phyloP scores from a whole-genome alignment of 2,797 vertebrate genomes.

The Martes flavigula region DNA sequence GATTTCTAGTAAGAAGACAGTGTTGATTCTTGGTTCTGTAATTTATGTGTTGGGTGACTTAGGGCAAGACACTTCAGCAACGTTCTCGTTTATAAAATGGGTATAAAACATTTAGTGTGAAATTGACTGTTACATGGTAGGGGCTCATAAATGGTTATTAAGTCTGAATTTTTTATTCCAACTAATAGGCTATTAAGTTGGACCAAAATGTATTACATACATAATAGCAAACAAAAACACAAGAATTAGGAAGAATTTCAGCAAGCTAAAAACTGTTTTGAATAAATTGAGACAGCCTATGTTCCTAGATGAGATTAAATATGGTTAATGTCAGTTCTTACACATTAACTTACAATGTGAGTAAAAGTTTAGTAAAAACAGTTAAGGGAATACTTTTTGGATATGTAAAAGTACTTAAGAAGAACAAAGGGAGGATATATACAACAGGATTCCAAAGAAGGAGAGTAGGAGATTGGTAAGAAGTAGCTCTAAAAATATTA shows the following conservation, averaged over 20 bases:
- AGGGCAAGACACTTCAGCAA: not conserved
- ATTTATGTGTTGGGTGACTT: not conserved
- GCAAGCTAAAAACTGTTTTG: not conserved
- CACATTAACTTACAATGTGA: not conserved
- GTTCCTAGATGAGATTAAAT: not conserved
- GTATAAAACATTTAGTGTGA: not conserved
- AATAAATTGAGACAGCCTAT: not conserved
- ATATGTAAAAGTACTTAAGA: not conserved
- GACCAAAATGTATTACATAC: not conserved
- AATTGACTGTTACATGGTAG: not conserved
- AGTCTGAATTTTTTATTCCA: not conserved
- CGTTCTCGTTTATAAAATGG: not conserved
- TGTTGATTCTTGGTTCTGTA: not conserved
- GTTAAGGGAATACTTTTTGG: not conserved
- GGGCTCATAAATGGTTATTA: not conserved
- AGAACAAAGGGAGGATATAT: not conserved
- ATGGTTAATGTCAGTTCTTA: not conserved
- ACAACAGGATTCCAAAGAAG: constrained; percentile 8
- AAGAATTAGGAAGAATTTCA: not conserved
- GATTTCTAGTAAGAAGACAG: not conserved
- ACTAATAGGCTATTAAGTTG: not conserved
- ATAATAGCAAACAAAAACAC: not conserved
- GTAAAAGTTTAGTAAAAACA: not conserved
- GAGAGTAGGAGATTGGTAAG: not conserved
- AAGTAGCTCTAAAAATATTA: not conserved